Evolutionary conservation across 2,888 invertebrate genomes (phyloP), one percentile per base, ranked within the genome.

Genomic region (Molanna angustata): DNA sequence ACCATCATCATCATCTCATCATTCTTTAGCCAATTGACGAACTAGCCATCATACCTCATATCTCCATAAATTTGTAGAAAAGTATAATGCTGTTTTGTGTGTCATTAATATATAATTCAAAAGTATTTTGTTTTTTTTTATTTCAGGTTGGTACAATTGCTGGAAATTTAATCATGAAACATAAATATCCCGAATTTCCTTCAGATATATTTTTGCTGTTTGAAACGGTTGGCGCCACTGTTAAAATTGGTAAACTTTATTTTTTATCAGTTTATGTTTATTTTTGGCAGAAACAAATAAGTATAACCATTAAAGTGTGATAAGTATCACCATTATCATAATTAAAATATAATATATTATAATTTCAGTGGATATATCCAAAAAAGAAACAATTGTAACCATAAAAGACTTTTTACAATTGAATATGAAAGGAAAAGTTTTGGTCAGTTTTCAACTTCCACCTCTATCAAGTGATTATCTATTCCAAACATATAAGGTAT

Each of bases 171-270:
- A 69, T 69, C 0, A 47, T 87, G 61, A 90, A 90, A 65, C 80
- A 87, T 63, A 64, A 70, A 16, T 77, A 87, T 62, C 73, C 70
- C 1, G 84, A 84, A 33, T 90, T 90, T 64, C 84, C 83, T 0
- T 90, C 90, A 0, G 90, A 90, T 64, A 64, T 90, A 6, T 88
- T 84, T 61, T 63, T 86, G 2, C 69, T 86, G 4, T 63, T 87
- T 11, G 80, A 78, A 67, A 80, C 83, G 1, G 80, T 80, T n/a
- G 78, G 79, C 37, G 83, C 82, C 1, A 66, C 69, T 20, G 61
- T 84, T 4, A 76, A 74, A 11, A 65, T 81, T 53, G 68, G 83
- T 79, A n/a, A 37, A n/a, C n/a, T n/a, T 7, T n/a, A n/a, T n/a
- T n/a, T n/a, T n/a, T n/a, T n/a, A n/a, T n/a, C n/a, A n/a, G n/a